Conservation (phyloP, 2,113 vertebrate genomes). For the Seriola aureovittata region DNA sequence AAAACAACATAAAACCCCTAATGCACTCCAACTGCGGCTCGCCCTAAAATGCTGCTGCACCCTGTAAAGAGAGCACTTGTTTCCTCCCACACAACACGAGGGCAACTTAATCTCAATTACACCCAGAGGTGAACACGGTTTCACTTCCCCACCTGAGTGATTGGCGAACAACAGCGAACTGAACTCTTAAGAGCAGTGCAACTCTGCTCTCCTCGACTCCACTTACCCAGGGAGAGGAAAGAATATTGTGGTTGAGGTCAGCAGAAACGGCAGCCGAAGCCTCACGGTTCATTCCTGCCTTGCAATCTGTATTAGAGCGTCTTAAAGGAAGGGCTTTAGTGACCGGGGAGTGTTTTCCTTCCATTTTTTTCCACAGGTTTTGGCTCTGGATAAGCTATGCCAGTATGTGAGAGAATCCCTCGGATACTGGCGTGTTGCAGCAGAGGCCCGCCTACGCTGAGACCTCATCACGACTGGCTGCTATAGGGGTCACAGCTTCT, state of each 20-base stretch:
- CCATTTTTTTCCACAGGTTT: constrained; percentile 29
- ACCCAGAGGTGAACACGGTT: constrained; percentile 62
- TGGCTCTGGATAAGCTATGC: constrained; percentile 56
- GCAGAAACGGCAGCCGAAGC: constrained; percentile 56
- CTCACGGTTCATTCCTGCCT: constrained; percentile 52
- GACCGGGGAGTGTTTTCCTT: constrained; percentile 46
- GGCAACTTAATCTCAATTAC: constrained; percentile 67
- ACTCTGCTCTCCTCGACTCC: constrained; percentile 40
- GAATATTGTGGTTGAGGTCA: constrained; percentile 58
- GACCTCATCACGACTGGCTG: constrained; percentile 51
- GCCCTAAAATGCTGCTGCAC: constrained; percentile 59
- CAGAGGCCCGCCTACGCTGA: constrained; percentile 52
- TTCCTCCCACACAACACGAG: constrained; percentile 62
- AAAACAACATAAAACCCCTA: constrained; percentile 66
- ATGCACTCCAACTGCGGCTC: constrained; percentile 63
- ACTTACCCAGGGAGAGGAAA: constrained; percentile 31
- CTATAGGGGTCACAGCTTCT: constrained; percentile 54
- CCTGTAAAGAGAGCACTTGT: constrained; percentile 51
- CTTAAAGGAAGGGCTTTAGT: constrained; percentile 69
- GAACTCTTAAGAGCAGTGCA: constrained; percentile 24
- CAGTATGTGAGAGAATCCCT: constrained; percentile 58
- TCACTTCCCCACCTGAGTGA: constrained; percentile 59
- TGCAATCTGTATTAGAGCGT: constrained; percentile 75
- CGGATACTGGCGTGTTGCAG: constrained; percentile 30
- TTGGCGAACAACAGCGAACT: constrained; percentile 35